Evolutionary conservation across 2,113 vertebrate genomes (phyloP), one percentile per base, ranked within the genome.

Genomic region (Alexandromys fortis): DNA sequence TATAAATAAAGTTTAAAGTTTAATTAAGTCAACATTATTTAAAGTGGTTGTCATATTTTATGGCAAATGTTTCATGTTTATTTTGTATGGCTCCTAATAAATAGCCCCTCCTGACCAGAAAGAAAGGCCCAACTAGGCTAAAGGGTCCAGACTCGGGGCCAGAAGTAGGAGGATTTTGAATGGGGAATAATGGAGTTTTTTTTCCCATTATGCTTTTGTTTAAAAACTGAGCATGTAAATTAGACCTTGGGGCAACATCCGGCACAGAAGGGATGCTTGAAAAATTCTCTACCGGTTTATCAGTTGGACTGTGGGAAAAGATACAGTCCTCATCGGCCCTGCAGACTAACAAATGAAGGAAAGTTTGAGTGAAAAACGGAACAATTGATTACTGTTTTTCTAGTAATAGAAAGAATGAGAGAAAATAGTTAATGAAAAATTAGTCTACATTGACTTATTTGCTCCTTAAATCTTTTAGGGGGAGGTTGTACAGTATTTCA

Each of bases 1-100:
- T 98, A 99, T 99, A 99, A 99, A 99, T 98, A 98, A 98, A 98
- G 98, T 99, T 99, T 98, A 99, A 99, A 98, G 98, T 99, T 99
- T 98, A 99, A 99, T 99, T 98, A 98, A 99, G 98, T 98, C 98
- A 98, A 98, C 98, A 98, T 98, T 98, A 99, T 99, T 99, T 99
- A 99, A 98, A 98, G 98, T 98, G 97, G 98, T 98, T 99, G 98
- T 98, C 98, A 99, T 99, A 99, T 98, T 98, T 99, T 98, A 99
- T 93, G 96, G 98, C 97, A 97, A 99, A 98, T 98, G 98, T 97
- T 98, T 98, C n/a, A 92, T 98, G 98, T 98, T 99, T 99, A 98
- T 98, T 99, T 98, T 98, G 98, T 97, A 98, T 98, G 98, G 97
- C 98, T 99, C 97, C 98, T 98, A 98, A 98, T 98, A 99, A 98